Evolutionary conservation across 1,140 invertebrate species (phyloP), one percentile per base, ranked within the genome.

Genomic region (Triops cancriformis): DNA sequence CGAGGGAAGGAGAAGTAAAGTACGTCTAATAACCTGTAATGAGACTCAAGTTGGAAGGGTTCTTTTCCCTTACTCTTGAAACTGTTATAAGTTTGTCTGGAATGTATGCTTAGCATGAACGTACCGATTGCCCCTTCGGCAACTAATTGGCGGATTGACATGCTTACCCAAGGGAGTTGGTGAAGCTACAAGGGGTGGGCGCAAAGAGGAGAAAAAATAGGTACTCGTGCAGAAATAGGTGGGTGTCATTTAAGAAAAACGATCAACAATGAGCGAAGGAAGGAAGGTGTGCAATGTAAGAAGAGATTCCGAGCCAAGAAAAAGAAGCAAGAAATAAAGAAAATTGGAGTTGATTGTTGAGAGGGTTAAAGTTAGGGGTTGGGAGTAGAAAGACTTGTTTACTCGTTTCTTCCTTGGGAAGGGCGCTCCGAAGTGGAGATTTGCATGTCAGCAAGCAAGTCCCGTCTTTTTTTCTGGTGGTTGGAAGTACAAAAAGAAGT

Each of bases 101-200:
- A 64, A 64, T 64, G 51, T 64, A 23, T 64, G 51, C 23, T 64
- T 64, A 23, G 51, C 51, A 64, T 64, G 51, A 1, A 64, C 9
- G 14, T 64, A 23, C 23, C 51, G 18, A 37, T 64, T 64, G 51
- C 51, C 14, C 51, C 51, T 37, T 37, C 14, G n/a, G n/a, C 51
- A 64, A 64, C 51, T 64, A 64, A 64, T 64, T 64, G 51, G 51
- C 51, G n/a, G 51, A 64, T 64, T 64, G 14, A n/a, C 51, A n/a
- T 64, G 51, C 31, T 37, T 37, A 37, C 31, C 31, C 31, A 37
- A 37, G 31, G 31, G 31, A 7, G 31, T 7, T 37, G 51, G 10
- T n/a, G 51, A 64, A 64, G 51, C 31, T 37, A 23, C 14, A 18
- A 23, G 23, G 11, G n/a, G 4, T 23, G 23, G n/a, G 14, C 10